A percentile compares a stretch with the other conserved stretches of the same genome.
Evolutionary conservation across 2,113 vertebrate species (phyloP).

Genomic region (Etheostoma spectabile): DNA sequence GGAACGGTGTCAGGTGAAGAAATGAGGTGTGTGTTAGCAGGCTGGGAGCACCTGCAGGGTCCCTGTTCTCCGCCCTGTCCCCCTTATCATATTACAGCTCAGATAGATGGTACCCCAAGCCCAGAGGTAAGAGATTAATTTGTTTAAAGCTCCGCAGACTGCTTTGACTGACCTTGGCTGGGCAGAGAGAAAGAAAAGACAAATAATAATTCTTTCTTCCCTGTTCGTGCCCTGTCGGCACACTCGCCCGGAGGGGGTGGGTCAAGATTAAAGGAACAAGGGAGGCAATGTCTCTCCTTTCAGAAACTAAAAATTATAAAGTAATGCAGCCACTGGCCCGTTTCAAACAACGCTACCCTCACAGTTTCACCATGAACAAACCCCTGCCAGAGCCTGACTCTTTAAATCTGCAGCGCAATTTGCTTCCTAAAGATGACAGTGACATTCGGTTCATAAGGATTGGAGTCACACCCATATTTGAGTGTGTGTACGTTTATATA

Average conservation of each 20-base stretch:
- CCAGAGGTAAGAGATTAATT: constrained; percentile 81
- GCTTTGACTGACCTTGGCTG: constrained; percentile 77
- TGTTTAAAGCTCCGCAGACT: constrained; percentile 77
- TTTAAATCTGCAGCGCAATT: constrained; percentile 1
- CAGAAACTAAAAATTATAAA: constrained; percentile 44
- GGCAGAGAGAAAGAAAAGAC: neutral
- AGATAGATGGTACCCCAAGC: constrained; percentile 74
- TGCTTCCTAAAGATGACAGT: constrained; percentile 24
- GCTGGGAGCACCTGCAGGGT: constrained; percentile 61
- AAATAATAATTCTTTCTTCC: constrained; percentile 40
- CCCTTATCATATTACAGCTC: constrained; percentile 79
- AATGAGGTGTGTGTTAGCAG: constrained; percentile 65
- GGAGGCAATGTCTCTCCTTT: constrained; percentile 48
- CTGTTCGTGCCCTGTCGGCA: constrained; percentile 14
- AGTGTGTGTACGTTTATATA: neutral
- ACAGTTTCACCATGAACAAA: constrained; percentile 27
- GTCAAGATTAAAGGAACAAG: constrained; percentile 55
- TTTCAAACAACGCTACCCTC: constrained; percentile 35
- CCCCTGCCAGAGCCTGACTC: neutral
- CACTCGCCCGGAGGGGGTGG: constrained; percentile 48
- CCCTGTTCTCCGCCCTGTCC: constrained; percentile 59
- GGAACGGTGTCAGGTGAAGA: constrained; percentile 69
- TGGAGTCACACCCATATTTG: neutral
- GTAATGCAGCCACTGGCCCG: constrained; percentile 19
- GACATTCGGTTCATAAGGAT: neutral